These are phyloP conservation scores for Epinephelus malabaricus DNA, from an alignment of 2,797 vertebrate genomes.

Conservation along the genomic window DNA sequence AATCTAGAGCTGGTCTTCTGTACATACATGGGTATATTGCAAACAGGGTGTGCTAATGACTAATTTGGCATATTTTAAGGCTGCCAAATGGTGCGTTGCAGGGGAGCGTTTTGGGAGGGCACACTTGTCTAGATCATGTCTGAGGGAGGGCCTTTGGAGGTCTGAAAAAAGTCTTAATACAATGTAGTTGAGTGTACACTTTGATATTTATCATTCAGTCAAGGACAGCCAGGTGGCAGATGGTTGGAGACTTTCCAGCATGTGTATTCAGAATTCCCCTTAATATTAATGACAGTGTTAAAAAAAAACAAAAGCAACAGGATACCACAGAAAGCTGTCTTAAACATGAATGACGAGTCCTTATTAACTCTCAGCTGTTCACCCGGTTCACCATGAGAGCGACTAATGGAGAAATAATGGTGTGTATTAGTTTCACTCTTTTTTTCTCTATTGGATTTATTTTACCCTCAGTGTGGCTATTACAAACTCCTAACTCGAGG, in stretches of 20 bases:
- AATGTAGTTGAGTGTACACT: neutral
- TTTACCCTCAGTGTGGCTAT: constrained; percentile 5
- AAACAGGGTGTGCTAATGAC: constrained; percentile 2
- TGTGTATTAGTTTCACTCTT: neutral
- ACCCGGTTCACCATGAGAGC: neutral
- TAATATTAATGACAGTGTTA: constrained; percentile 13
- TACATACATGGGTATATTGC: neutral
- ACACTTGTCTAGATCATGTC: neutral
- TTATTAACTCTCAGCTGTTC: constrained; percentile 12
- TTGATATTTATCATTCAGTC: constrained; percentile 5
- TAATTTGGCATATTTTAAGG: neutral
- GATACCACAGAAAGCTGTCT: constrained; percentile 15
- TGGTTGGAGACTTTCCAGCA: constrained; percentile 10
- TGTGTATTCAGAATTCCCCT: constrained; percentile 9
- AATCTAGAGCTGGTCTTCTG: neutral
- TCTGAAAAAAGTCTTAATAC: neutral
- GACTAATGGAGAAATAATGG: constrained; percentile 19
- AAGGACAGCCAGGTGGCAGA: constrained; percentile 6
- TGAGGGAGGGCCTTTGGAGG: too few species aligned
- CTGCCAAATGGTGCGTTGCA: neutral
- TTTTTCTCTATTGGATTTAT: constrained; percentile 6
- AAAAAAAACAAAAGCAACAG: neutral
- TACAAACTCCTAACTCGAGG: constrained; percentile 18
- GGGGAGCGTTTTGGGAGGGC: neutral
- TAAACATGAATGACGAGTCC: neutral